phyloP scores from a whole-genome alignment of 2,797 vertebrate species.

The Erithacus rubecula region DNA sequence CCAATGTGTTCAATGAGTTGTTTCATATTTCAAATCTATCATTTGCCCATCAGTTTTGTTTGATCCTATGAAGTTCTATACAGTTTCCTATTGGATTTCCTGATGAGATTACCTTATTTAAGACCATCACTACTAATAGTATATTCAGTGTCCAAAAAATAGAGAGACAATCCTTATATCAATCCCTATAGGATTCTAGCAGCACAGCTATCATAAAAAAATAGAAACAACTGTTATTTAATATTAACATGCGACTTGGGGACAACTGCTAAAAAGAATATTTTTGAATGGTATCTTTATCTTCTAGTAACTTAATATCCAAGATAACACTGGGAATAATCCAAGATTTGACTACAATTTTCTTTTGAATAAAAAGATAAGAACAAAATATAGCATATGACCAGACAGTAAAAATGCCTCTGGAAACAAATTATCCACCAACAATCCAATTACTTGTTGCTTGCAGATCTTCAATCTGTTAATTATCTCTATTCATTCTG shows the following conservation, averaged over 20 bases:
- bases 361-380: conserved; percentile 64
- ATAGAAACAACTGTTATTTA: conserved; percentile 26
- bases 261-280: not conserved
- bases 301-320: conserved; percentile 55
- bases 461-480: conserved; percentile 71
- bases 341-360: conserved; percentile 61
- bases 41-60: not conserved
- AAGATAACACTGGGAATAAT: conserved; percentile 47
- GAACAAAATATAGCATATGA: conserved; percentile 65
- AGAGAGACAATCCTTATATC: not conserved
- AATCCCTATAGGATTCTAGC: not conserved
- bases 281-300: conserved; percentile 3
- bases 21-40: not conserved
- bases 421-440: conserved; percentile 70
- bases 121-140: not conserved
- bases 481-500: conserved; percentile 74
- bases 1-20: rapidly evolving
- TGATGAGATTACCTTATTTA: not conserved
- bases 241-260: conserved; percentile 34
- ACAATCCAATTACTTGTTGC: conserved; percentile 73
- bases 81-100: not conserved
- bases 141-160: not conserved
- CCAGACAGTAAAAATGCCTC: conserved; percentile 57
- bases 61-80: not conserved
- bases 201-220: not conserved